These are phyloP conservation scores for Oophaga sylvatica DNA, from an alignment of 2,797 vertebrate species.

Conservation along the genomic window DNA sequence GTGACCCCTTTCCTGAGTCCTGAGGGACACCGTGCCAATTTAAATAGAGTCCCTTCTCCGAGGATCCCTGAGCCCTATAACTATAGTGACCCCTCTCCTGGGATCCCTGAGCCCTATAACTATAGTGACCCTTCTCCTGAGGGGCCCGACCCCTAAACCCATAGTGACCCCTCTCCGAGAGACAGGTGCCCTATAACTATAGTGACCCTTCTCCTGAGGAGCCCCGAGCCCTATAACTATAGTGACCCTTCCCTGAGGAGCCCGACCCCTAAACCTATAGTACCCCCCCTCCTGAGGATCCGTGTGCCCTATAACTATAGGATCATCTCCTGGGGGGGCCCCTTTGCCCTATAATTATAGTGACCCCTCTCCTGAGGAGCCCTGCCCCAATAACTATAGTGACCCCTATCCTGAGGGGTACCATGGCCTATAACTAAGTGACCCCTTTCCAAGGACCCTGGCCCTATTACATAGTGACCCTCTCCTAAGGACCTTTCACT, in stretches of 20 bases:
- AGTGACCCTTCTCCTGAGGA: not conserved
- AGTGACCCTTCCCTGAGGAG: not conserved
- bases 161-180: not conserved
- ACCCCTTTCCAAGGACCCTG: not conserved
- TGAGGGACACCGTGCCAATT: no score
- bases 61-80: not conserved
- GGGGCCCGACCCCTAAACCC: not conserved
- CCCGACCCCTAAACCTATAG: not conserved
- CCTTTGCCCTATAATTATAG: not conserved
- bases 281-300: not conserved
- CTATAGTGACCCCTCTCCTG: not conserved
- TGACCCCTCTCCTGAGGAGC: not conserved
- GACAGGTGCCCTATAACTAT: not conserved
- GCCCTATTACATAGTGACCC: no score
- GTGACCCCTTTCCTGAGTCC: no score
- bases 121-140: not conserved
- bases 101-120: no score
- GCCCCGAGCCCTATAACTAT: not conserved
- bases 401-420: not conserved
- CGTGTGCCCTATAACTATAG: not conserved
- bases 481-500: not conserved
- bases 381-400: not conserved
- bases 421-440: not conserved
- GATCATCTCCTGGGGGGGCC: not conserved
- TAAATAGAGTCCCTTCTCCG: not conserved